Evolutionary conservation across 35 echinoderm and acorn worm genomes (phyloP).

Genomic region (Apostichopus californicus): DNA sequence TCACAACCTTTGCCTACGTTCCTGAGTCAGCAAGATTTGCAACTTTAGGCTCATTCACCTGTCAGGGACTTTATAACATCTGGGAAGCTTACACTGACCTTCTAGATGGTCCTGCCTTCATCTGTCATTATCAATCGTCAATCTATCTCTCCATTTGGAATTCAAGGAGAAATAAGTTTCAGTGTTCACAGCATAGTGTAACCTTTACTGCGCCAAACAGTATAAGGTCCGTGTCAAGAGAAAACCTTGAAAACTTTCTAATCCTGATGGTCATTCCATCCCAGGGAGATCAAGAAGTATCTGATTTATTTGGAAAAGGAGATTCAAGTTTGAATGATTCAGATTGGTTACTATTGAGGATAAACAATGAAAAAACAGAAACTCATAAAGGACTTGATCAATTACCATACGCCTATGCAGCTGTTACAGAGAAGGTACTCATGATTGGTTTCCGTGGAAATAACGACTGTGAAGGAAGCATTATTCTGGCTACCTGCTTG

Average conservation of each 20-base stretch:
- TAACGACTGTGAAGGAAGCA: neutral
- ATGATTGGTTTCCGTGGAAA: neutral
- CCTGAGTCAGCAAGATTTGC: neutral
- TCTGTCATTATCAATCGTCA: conserved; percentile 20
- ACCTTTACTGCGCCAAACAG: conserved; percentile 1
- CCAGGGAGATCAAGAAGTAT: neutral
- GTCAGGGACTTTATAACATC: neutral
- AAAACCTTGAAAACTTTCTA: neutral
- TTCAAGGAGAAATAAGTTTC: neutral
- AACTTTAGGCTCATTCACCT: neutral
- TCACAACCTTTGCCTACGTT: neutral
- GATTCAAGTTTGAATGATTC: neutral
- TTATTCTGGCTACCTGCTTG: neutral
- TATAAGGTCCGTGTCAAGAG: neutral
- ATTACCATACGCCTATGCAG: conserved; percentile 10
- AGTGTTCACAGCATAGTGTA: neutral
- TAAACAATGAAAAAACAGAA: neutral
- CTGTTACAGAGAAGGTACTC: conserved; percentile 12
- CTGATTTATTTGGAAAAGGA: neutral
- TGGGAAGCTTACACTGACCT: neutral
- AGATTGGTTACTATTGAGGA: conserved; percentile 13
- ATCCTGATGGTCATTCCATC: neutral
- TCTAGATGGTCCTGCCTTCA: neutral
- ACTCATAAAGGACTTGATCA: neutral
- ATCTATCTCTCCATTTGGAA: conserved; percentile 2